Conservation (phyloP, 2,797 vertebrate genomes). For the Avahi laniger region DNA sequence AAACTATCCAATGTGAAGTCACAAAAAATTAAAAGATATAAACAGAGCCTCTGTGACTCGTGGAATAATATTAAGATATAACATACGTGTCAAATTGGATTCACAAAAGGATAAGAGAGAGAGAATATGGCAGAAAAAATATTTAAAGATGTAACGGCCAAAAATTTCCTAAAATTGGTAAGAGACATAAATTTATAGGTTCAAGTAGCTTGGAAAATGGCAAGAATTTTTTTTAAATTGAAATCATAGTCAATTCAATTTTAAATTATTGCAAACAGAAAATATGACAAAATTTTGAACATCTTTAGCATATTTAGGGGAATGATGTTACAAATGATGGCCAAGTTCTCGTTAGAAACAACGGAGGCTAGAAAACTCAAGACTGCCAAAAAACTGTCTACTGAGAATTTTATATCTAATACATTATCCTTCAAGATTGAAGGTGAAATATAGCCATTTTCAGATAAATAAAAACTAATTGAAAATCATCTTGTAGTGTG, state of each 20-base stretch:
- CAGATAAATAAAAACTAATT: not conserved
- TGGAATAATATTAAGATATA: not conserved
- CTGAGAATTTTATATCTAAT: not conserved
- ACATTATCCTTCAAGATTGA: not conserved
- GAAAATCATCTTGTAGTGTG: not conserved
- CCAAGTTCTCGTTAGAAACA: not conserved
- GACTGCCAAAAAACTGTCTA: not conserved
- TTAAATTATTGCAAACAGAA: not conserved
- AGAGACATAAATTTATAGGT: not conserved
- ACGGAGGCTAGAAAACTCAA: not conserved
- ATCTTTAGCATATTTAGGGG: not conserved
- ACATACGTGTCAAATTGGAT: not conserved
- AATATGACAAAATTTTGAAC: not conserved
- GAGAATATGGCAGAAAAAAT: not conserved
- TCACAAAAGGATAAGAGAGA: not conserved
- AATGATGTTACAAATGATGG: not conserved
- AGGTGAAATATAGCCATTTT: slow-evolving; percentile 8
- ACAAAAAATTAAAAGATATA: not conserved
- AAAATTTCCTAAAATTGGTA: not conserved
- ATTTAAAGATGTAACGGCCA: not conserved
- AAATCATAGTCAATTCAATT: not conserved
- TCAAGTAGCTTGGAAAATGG: not conserved
- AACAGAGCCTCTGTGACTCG: not conserved
- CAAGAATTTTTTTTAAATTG: not conserved
- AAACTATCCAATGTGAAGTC: not conserved